Evolutionary conservation across 1,140 invertebrate genomes (phyloP).

Genomic region (Polypedilum vanderplanki): DNA sequence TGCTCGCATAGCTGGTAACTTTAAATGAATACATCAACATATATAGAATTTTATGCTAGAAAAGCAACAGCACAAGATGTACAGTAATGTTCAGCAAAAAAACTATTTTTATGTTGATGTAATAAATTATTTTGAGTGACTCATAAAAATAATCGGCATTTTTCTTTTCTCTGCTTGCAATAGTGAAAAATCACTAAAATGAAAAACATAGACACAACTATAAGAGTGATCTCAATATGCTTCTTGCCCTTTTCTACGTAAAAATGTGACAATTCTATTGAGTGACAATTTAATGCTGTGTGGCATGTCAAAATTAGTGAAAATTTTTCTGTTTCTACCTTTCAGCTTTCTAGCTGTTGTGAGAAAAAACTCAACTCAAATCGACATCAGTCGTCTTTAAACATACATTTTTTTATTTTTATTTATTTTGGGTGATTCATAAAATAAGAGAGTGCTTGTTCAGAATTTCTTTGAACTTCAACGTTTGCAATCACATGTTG

Average conservation of each 20-base stretch:
- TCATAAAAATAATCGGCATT: conserved; percentile 18
- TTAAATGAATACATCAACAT: neutral
- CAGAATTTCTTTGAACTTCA: conserved; percentile 12
- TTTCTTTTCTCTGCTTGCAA: neutral
- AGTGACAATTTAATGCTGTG: conserved; percentile 17
- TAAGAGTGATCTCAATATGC: too few relatives aligned
- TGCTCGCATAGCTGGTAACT: neutral
- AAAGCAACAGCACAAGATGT: neutral
- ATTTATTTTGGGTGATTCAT: neutral
- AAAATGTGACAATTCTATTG: conserved; percentile 9
- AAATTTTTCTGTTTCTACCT: neutral
- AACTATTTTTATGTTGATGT: conserved; percentile 9
- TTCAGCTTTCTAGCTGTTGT: conserved; percentile 7
- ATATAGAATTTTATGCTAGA: neutral
- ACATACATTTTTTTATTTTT: neutral
- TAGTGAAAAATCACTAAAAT: neutral
- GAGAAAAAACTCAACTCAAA: neutral
- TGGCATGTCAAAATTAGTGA: conserved; percentile 15
- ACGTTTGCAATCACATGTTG: neutral
- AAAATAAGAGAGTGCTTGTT: neutral
- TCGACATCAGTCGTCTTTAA: neutral
- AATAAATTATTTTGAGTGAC: neutral
- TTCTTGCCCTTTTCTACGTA: too few relatives aligned
- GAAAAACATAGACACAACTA: too few relatives aligned
- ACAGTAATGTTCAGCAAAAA: too few relatives aligned